Conservation (phyloP, 1,140 invertebrate species). For the Dreissena polymorpha region DNA sequence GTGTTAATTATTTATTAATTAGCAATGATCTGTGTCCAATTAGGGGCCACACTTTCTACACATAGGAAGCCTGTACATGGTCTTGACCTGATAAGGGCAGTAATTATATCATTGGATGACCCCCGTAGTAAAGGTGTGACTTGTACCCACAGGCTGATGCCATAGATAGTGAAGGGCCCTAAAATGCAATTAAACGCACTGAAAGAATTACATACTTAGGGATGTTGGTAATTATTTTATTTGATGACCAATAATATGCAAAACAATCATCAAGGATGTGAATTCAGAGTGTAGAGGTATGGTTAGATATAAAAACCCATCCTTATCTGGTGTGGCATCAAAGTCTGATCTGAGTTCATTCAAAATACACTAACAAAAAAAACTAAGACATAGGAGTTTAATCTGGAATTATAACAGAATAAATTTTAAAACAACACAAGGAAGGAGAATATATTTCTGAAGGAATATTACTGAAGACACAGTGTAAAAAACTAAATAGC, state of each 20-base stretch:
- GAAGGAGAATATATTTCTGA: not conserved
- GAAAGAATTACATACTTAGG: not conserved
- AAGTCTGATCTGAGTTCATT: slow-evolving; percentile 17
- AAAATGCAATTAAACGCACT: slow-evolving; percentile 31
- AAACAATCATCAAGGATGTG: slow-evolving; percentile 16
- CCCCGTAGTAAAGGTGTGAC: slow-evolving; percentile 20
- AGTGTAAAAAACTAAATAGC: not conserved
- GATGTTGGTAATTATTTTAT: slow-evolving; percentile 28
- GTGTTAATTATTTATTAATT: slow-evolving; percentile 46
- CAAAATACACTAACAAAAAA: not conserved
- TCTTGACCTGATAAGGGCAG: slow-evolving; percentile 24
- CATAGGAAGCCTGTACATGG: slow-evolving; percentile 44
- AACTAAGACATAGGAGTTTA: not conserved
- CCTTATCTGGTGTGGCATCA: slow-evolving; percentile 29
- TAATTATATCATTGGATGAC: slow-evolving; percentile 45
- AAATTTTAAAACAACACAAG: not conserved
- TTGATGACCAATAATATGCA: slow-evolving; percentile 1
- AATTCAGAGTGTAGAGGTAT: slow-evolving; percentile 16
- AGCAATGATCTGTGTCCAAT: slow-evolving; percentile 19
- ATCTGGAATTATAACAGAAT: not conserved
- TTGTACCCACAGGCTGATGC: slow-evolving; percentile 29
- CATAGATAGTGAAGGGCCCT: slow-evolving; percentile 26
- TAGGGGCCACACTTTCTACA: slow-evolving; percentile 47
- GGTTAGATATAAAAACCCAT: slow-evolving; percentile 23
- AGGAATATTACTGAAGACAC: not conserved